A percentile compares a stretch with the other conserved stretches of the same genome.
phyloP scores from a whole-genome alignment of 1,140 invertebrate species.

The Plutomurus gul region DNA sequence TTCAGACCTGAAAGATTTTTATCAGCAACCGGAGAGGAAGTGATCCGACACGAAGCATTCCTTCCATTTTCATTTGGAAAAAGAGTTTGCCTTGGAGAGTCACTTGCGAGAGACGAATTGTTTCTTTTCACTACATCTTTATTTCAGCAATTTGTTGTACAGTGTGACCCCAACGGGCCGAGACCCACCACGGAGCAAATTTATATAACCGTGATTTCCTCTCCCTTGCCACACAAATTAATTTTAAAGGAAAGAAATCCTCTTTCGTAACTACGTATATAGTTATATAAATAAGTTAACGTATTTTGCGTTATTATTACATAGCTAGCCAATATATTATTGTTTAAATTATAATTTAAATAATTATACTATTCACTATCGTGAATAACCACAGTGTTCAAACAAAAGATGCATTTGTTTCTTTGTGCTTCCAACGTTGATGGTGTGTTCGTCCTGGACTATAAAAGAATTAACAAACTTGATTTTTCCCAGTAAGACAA shows the following conservation, averaged over 20 bases:
- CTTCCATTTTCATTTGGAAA: slow-evolving; percentile 38
- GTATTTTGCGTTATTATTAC: no score
- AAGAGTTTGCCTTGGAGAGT: slow-evolving; percentile 55
- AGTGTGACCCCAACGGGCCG: slow-evolving; percentile 10
- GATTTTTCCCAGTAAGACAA: no score
- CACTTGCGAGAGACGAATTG: slow-evolving; percentile 54
- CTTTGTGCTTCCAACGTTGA: no score
- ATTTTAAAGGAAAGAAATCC: background rate
- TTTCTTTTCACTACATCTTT: slow-evolving; percentile 55
- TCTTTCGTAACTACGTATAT: no score
- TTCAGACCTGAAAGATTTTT: slow-evolving; percentile 62
- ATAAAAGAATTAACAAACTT: no score
- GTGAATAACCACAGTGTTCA: no score
- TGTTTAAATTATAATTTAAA: no score
- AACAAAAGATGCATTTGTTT: no score
- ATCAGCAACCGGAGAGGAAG: background rate
- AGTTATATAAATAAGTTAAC: no score
- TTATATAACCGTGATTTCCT: background rate
- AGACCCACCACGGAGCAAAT: background rate
- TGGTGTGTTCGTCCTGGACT: no score
- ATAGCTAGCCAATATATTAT: no score
- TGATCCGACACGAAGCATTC: slow-evolving; percentile 11
- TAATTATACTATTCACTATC: no score
- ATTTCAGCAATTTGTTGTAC: slow-evolving; percentile 50
- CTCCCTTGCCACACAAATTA: background rate